Evolutionary conservation across 2,797 vertebrate species (phyloP).

Genomic region (Vespertilio murinus): DNA sequence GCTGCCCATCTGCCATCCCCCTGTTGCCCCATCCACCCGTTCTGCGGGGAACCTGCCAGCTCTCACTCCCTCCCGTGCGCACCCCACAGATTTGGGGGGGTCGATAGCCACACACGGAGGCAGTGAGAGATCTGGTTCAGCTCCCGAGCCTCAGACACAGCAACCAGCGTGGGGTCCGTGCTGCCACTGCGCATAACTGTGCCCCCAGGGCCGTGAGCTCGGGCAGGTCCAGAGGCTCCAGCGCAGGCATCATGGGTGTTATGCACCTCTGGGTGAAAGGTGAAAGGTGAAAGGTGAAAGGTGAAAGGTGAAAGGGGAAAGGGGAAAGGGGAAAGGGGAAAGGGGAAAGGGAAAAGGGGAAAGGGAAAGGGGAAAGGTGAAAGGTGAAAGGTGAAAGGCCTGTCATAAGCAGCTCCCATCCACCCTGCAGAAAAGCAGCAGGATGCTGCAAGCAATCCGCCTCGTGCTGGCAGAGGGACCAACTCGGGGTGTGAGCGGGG

Average conservation of each 20-base stretch:
- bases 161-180: constrained; percentile 92
- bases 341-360: constrained; percentile 66
- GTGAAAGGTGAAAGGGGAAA: constrained; percentile 52
- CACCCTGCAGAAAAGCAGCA: constrained; percentile 47
- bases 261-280: constrained; percentile 77
- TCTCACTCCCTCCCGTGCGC: constrained; percentile 45
- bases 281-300: constrained; percentile 52
- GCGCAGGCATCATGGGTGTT: constrained; percentile 88
- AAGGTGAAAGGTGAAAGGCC: constrained; percentile 61
- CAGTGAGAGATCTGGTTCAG: constrained; percentile 90
- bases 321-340: constrained; percentile 57
- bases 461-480: background rate
- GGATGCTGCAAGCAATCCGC: background rate
- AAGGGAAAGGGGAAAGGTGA: constrained; percentile 65
- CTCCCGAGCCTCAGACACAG: constrained; percentile 93
- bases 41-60: constrained; percentile 57
- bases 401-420: constrained; percentile 16
- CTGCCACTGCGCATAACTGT: constrained; percentile 87
- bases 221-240: constrained; percentile 87
- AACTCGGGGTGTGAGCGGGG: no score
- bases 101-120: constrained; percentile 88
- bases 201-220: constrained; percentile 89
- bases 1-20: background rate
- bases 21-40: background rate
- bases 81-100: constrained; percentile 72